These are phyloP conservation scores for Amphiprion ocellaris DNA, from an alignment of 2,113 vertebrate genomes.

Conservation along the genomic window DNA sequence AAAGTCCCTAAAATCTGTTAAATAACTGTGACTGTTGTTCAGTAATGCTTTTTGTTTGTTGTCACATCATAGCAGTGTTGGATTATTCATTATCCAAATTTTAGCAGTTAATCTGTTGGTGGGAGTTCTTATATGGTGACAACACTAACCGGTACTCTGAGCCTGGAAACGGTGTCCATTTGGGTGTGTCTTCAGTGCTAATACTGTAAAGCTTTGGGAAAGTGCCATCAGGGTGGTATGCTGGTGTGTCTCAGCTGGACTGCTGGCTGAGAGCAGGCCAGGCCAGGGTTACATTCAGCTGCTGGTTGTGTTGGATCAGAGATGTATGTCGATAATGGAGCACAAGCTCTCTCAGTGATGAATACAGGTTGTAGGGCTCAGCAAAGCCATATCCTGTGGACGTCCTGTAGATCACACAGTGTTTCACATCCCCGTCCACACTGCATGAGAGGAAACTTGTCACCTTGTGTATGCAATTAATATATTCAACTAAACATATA, in stretches of 20 bases:
- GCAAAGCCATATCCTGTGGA: slow-evolving; percentile 96
- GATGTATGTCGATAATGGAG: slow-evolving; percentile 99
- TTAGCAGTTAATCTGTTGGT: slow-evolving; percentile 19
- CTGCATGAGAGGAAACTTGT: slow-evolving; percentile 73
- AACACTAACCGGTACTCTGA: slow-evolving; percentile 36
- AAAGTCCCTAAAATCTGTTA: not conserved
- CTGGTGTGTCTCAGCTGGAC: slow-evolving; percentile 77
- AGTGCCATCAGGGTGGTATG: slow-evolving; percentile 50
- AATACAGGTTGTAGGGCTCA: slow-evolving; percentile 97
- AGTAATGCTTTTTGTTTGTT: slow-evolving; percentile 19
- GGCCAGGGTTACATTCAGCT: slow-evolving; percentile 98
- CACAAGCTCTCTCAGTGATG: slow-evolving; percentile 96
- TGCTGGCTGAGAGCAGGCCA: slow-evolving; percentile 96
- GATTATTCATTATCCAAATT: slow-evolving; percentile 14
- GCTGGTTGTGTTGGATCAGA: slow-evolving; percentile 98
- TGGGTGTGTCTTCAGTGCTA: slow-evolving; percentile 37
- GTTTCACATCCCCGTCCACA: slow-evolving; percentile 96
- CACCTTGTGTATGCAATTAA: not conserved
- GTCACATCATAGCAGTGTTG: slow-evolving; percentile 16
- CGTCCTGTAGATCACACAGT: slow-evolving; percentile 98
- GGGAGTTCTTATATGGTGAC: not conserved
- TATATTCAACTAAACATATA: not conserved
- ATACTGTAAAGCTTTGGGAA: slow-evolving; percentile 59
- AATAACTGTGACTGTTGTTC: not conserved
- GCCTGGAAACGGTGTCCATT: slow-evolving; percentile 37